phyloP scores from a whole-genome alignment of 2,888 invertebrate species.

The Agrotis clavis region DNA sequence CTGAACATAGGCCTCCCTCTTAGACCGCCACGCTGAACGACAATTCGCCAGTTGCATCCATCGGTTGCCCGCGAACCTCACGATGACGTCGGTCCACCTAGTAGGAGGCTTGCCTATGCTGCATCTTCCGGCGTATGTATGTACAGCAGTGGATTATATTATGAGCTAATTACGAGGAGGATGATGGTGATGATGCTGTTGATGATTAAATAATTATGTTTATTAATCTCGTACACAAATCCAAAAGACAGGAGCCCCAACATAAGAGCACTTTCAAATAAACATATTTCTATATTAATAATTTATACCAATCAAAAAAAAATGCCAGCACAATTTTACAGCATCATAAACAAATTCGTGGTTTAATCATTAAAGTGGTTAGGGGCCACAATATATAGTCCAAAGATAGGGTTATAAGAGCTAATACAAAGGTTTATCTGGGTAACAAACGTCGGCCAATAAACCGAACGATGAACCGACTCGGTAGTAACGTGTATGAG shows the following conservation, averaged over 20 bases:
- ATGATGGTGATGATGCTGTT: too few relatives aligned
- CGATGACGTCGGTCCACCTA: too few relatives aligned
- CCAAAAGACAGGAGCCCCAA: slow-evolving; percentile 5
- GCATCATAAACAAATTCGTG: slow-evolving; percentile 59
- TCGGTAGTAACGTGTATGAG: slow-evolving; percentile 89
- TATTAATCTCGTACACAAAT: background rate
- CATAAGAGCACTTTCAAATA: slow-evolving; percentile 28
- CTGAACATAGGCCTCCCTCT: too few relatives aligned
- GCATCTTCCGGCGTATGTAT: too few relatives aligned
- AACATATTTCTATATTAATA: slow-evolving; percentile 49
- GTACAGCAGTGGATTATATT: too few relatives aligned
- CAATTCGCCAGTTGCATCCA: too few relatives aligned
- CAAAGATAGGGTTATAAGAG: slow-evolving; percentile 87
- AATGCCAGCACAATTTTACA: slow-evolving; percentile 58
- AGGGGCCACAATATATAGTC: slow-evolving; percentile 75
- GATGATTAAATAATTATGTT: too few relatives aligned
- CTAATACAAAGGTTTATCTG: slow-evolving; percentile 88
- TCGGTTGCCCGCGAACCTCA: too few relatives aligned
- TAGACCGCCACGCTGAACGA: too few relatives aligned
- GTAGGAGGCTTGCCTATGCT: too few relatives aligned
- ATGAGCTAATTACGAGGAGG: too few relatives aligned
- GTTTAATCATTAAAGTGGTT: slow-evolving; percentile 69
- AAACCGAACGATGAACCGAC: slow-evolving; percentile 88
- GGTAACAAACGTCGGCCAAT: slow-evolving; percentile 89
- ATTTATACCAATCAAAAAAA: slow-evolving; percentile 41